A percentile compares a stretch with the other conserved stretches of the same genome.
phyloP scores from a whole-genome alignment of 1,140 invertebrate genomes.

The Drosophila nannoptera region DNA sequence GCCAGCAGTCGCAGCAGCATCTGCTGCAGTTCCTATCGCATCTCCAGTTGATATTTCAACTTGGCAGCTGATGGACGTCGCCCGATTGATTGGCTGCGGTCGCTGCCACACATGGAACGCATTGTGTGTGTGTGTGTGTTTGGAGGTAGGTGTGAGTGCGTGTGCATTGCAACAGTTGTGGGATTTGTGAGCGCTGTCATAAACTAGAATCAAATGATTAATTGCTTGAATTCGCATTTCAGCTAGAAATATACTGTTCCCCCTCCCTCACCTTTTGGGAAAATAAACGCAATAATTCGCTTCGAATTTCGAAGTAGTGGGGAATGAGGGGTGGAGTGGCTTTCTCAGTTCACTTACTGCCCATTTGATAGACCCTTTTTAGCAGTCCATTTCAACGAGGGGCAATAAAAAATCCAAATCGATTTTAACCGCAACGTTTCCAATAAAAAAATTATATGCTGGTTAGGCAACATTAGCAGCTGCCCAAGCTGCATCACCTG shows the following conservation, averaged over 20 bases:
- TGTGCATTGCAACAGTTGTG: conserved; percentile 8
- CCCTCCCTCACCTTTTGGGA: too few species aligned
- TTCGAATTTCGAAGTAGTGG: too few species aligned
- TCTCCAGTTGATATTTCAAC: conserved; percentile 24
- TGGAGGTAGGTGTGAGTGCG: conserved; percentile 3
- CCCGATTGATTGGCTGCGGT: conserved; percentile 28
- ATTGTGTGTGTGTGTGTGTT: background rate
- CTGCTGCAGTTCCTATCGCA: conserved; percentile 7
- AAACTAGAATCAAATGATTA: conserved; percentile 1
- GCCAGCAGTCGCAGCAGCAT: conserved; percentile 32
- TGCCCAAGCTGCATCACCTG: conserved; percentile 25
- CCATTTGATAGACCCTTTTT: background rate
- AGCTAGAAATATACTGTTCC: too few species aligned
- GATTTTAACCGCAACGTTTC: conserved; percentile 11
- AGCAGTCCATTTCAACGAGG: background rate
- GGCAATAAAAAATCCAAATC: background rate
- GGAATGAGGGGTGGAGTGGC: too few species aligned
- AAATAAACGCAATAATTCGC: too few species aligned
- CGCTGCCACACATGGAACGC: background rate
- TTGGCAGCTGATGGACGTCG: conserved; percentile 35
- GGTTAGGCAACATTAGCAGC: conserved; percentile 24
- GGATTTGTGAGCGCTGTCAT: conserved; percentile 6
- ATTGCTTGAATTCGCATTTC: background rate
- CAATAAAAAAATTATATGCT: conserved; percentile 23
- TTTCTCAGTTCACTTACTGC: too few species aligned